Percentiles rank a stretch among this genome's conserved stretches.
Evolutionary conservation across 2,888 invertebrate species (phyloP).

Genomic region (Scaptomyza reducta): DNA sequence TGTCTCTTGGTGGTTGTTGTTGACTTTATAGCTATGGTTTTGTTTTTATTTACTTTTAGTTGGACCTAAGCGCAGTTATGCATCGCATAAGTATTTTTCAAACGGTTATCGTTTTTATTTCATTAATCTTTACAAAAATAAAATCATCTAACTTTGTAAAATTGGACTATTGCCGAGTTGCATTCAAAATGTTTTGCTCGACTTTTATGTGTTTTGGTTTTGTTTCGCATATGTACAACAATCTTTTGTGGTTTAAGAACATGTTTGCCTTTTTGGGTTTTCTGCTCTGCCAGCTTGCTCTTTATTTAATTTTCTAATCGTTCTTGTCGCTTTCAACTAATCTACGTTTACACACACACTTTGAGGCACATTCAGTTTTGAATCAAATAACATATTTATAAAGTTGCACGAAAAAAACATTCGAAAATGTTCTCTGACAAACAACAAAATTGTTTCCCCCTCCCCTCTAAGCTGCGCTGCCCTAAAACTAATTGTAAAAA

Average conservation of each 20-base stretch:
- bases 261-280: not conserved
- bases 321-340: slow-evolving; percentile 41
- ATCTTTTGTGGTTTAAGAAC: slow-evolving; percentile 3
- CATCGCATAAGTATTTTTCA: slow-evolving; percentile 19
- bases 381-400: slow-evolving; percentile 71
- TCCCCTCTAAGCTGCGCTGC: slow-evolving; percentile 7
- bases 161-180: slow-evolving; percentile 57
- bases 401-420: slow-evolving; percentile 43
- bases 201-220: slow-evolving; percentile 5
- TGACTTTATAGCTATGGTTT: slow-evolving; percentile 11
- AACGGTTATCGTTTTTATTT: slow-evolving; percentile 13
- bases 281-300: slow-evolving; percentile 3
- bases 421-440: slow-evolving; percentile 8
- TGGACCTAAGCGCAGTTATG: slow-evolving; percentile 36
- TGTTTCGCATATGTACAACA: slow-evolving; percentile 37
- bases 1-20: slow-evolving; percentile 41
- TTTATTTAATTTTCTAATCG: slow-evolving; percentile 4
- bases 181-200: slow-evolving; percentile 42
- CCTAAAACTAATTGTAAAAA: slow-evolving; percentile 72
- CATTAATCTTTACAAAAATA: slow-evolving; percentile 45
- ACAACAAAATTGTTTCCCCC: slow-evolving; percentile 9
- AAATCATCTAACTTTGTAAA: slow-evolving; percentile 48
- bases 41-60: slow-evolving; percentile 13
- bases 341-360: slow-evolving; percentile 62
- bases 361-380: slow-evolving; percentile 79